These are phyloP conservation scores for Troides helena DNA, from an alignment of 2,888 invertebrate species.

Conservation along the genomic window DNA sequence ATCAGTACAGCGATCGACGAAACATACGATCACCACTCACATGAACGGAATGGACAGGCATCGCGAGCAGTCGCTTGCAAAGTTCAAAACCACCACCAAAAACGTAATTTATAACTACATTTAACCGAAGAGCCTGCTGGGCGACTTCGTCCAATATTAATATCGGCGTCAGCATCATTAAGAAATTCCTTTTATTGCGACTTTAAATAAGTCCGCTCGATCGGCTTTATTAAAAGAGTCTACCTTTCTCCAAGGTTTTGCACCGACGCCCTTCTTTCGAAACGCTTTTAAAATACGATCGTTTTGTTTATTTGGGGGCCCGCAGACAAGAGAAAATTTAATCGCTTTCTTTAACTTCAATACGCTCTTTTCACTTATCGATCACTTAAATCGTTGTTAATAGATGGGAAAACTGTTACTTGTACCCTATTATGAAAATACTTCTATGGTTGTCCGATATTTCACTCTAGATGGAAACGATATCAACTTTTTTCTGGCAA, in stretches of 20 bases:
- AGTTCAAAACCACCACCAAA: conserved; percentile 50
- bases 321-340: conserved; percentile 61
- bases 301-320: conserved; percentile 49
- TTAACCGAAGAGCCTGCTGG: conserved; percentile 58
- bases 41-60: conserved; percentile 40
- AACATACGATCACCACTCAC: background rate
- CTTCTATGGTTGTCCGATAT: too few relatives aligned
- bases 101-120: conserved; percentile 76
- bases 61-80: conserved; percentile 35
- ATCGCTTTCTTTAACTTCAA: conserved; percentile 58
- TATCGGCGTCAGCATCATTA: conserved; percentile 76
- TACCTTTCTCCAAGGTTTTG: conserved; percentile 76
- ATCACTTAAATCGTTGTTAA: conserved; percentile 37
- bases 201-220: conserved; percentile 74
- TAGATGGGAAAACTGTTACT: too few relatives aligned
- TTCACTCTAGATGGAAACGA: too few relatives aligned
- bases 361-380: conserved; percentile 55
- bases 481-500: too few relatives aligned
- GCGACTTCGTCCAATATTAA: conserved; percentile 71
- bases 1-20: background rate
- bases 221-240: conserved; percentile 69
- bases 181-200: conserved; percentile 78
- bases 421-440: too few relatives aligned
- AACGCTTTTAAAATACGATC: conserved; percentile 50
- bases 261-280: conserved; percentile 68